Evolutionary conservation across 2,113 vertebrate genomes (phyloP).

Genomic region (Spea bombifrons): DNA sequence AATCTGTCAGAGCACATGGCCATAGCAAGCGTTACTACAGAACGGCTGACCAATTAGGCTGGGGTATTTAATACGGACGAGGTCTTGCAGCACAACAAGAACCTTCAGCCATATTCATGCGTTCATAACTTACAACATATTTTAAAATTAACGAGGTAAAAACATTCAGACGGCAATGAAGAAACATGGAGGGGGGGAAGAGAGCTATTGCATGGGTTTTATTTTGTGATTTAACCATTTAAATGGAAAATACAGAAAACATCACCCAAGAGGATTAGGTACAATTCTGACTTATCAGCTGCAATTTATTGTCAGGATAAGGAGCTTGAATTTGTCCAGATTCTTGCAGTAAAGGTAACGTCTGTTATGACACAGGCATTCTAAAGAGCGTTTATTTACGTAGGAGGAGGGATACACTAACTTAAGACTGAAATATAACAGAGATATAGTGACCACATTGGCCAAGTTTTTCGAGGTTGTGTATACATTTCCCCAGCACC

Average conservation of each 20-base stretch:
- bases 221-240: too few relatives aligned
- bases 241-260: neutral
- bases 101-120: neutral
- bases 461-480: too few relatives aligned
- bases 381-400: too few relatives aligned
- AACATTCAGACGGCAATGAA: neutral
- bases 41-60: slow-evolving; percentile 1
- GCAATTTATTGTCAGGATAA: neutral
- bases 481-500: too few relatives aligned
- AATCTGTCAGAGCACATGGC: slow-evolving; percentile 4
- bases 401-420: too few relatives aligned
- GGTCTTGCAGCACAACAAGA: neutral
- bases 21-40: neutral
- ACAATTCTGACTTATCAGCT: neutral
- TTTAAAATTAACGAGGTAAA: neutral
- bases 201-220: too few relatives aligned
- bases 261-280: neutral
- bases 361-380: too few relatives aligned
- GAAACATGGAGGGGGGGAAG: neutral
- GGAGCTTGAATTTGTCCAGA: too few relatives aligned
- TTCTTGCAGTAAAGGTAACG: too few relatives aligned
- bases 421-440: too few relatives aligned
- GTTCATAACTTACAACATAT: neutral
- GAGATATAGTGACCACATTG: too few relatives aligned
- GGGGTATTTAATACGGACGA: neutral